These are phyloP conservation scores for Puma concolor DNA, from an alignment of 2,113 vertebrate genomes.

Conservation along the genomic window DNA sequence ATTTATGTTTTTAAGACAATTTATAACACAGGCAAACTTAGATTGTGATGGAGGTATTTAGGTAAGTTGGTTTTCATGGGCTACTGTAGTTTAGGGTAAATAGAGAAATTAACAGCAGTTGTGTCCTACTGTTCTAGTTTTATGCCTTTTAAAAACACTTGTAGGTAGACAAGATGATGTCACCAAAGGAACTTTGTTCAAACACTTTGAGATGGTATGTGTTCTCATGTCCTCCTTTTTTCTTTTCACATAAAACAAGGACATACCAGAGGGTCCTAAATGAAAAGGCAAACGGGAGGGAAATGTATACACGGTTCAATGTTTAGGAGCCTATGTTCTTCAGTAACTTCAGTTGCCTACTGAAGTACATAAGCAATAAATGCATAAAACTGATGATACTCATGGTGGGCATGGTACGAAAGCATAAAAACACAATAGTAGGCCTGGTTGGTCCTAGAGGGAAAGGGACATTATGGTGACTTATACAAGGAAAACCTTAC, in stretches of 20 bases:
- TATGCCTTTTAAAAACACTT: neutral
- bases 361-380: neutral
- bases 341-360: neutral
- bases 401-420: neutral
- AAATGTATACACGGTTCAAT: neutral
- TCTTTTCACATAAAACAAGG: neutral
- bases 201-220: neutral
- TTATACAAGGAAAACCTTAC: neutral
- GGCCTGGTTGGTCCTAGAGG: neutral
- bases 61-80: neutral
- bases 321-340: neutral
- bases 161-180: neutral
- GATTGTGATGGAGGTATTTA: neutral
- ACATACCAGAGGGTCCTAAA: neutral
- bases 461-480: neutral
- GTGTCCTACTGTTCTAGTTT: neutral
- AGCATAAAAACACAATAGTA: neutral
- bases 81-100: neutral
- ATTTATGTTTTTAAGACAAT: neutral
- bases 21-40: neutral
- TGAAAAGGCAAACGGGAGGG: neutral
- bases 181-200: neutral
- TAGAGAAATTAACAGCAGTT: neutral
- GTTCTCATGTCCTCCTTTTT: neutral
- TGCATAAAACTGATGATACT: neutral